phyloP scores from a whole-genome alignment of 2,113 vertebrate species.

The Podarcis cretensis region DNA sequence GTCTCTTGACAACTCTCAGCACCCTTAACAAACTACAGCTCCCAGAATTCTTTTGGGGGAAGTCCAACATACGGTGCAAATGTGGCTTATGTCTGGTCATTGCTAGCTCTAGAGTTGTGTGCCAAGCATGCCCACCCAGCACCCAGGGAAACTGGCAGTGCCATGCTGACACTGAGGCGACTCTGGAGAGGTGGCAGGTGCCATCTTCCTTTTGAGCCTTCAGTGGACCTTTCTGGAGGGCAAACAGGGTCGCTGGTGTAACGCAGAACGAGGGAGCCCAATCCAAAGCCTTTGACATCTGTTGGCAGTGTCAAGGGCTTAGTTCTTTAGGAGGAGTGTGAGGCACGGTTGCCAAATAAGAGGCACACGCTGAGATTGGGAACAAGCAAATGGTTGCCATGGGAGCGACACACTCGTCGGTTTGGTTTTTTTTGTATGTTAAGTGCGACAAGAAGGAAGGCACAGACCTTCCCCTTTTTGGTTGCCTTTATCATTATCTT shows the following conservation, averaged over 20 bases:
- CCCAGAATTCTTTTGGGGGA: too few relatives aligned
- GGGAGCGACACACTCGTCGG: not conserved
- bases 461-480: too few relatives aligned
- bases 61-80: too few relatives aligned
- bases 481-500: too few relatives aligned
- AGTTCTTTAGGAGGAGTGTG: not conserved
- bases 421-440: not conserved
- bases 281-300: not conserved
- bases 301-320: rapidly evolving
- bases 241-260: not conserved
- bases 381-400: not conserved
- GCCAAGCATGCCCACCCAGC: rapidly evolving
- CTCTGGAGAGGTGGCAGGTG: not conserved
- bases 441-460: not conserved
- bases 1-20: too few relatives aligned
- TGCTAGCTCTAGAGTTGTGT: not conserved
- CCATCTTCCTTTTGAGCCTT: conserved; percentile 4
- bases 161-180: too few relatives aligned
- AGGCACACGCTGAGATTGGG: not conserved
- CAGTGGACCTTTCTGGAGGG: not conserved
- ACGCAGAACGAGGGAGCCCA: not conserved
- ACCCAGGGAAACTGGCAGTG: not conserved
- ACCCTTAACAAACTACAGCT: too few relatives aligned
- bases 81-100: rapidly evolving
- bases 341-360: not conserved